Base-by-base conservation (phyloP, 1,140 invertebrate species). In the Kradibia gibbosae region DNA sequence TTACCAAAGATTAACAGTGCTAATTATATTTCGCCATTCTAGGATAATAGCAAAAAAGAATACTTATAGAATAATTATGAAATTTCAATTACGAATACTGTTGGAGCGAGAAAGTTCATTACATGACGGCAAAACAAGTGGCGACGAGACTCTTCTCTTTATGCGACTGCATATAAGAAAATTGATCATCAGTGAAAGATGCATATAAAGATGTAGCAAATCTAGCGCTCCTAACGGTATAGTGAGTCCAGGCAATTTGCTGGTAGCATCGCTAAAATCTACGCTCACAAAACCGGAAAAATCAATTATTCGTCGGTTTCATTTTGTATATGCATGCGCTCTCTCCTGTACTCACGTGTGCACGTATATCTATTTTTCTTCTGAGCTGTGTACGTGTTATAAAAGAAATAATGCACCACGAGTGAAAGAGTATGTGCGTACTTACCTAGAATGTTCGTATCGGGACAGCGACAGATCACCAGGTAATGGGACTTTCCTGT, bases 401-500 rank as follows among this genome's bases (percentile, higher is more conserved):
- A 25, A 10, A 39, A 50, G 42, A 50, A 60, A 60, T 65, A 62
- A 34, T 65, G 48, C 34, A 2, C 48, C 1, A 15, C 1, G 3
- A 20, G 8, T 15, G 17, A 1, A 22, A 71, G 45, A 3, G 20
- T n/a, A 22, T 20, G 39, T 1, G 28, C 3, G 42, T 70, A 78
- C 92, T 93, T 92, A 96, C 96, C 96, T 87, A 98, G 93, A 87
- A 95, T 94, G 86, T 95, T 96, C 53, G 94, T 93, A 81, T 96
- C 94, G 4, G 96, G 96, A 92, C 97, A 98, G 85, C 96, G 93
- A 88, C 97, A 98, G 83, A 98, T 97, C 72, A 98, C 97, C 65
- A 98, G 92, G 88, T 98, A 98, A 91, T 98, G 97, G 11, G 97
- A 97, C 91, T 98, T 98, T 82, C 97, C 97, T 11, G 97, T 98